A percentile compares a stretch with the other conserved stretches of the same genome.
Conservation (phyloP, 1,140 invertebrate species). For the Monomorium pharaonis region DNA sequence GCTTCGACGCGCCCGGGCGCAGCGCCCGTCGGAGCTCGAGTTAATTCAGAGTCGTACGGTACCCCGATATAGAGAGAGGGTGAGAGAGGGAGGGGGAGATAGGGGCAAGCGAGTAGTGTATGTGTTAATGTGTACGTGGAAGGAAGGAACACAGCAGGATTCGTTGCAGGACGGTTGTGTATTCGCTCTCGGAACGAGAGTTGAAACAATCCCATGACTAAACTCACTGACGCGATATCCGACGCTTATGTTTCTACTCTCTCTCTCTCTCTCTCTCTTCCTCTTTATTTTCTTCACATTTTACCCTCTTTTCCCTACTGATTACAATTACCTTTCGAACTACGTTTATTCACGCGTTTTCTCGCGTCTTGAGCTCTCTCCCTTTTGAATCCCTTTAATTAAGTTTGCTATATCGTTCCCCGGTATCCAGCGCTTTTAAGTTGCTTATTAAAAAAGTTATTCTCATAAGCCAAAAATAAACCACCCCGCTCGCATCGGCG, state of each 20-base stretch:
- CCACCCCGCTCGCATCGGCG: background rate
- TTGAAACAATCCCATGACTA: constrained; percentile 28
- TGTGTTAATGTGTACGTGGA: background rate
- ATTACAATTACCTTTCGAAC: background rate
- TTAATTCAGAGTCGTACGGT: constrained; percentile 45
- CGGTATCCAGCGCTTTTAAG: background rate
- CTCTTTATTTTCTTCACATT: background rate
- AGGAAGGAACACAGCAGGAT: background rate
- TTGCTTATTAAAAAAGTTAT: constrained; percentile 26
- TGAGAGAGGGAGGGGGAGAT: background rate
- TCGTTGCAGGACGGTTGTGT: background rate
- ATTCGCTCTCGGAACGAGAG: constrained; percentile 1
- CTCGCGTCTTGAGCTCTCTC: background rate
- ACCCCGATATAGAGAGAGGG: background rate
- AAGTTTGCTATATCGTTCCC: background rate
- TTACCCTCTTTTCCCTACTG: background rate
- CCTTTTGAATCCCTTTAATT: background rate
- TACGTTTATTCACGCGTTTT: background rate
- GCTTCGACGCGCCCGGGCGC: constrained; percentile 46
- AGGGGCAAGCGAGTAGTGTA: background rate
- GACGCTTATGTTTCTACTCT: background rate
- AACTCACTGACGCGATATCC: constrained; percentile 19
- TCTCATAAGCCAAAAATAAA: constrained; percentile 1
- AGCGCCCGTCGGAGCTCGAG: constrained; percentile 26
- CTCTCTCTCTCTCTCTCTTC: too few species aligned